Base-by-base conservation (phyloP, 2,797 vertebrate species). In the Cryptoprocta ferox region DNA sequence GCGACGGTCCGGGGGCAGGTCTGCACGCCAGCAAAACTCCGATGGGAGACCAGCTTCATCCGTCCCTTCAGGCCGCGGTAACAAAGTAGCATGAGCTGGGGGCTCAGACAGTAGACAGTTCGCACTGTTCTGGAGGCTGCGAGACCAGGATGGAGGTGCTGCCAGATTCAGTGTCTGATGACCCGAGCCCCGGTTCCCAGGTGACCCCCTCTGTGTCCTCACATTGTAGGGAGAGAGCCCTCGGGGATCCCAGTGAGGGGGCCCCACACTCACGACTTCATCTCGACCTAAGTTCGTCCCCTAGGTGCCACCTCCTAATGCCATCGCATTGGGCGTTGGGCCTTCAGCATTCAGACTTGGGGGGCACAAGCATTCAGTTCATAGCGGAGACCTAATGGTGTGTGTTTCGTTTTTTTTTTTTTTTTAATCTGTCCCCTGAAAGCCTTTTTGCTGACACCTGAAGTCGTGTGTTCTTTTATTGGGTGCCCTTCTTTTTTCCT, bases 141-240 rank as follows among this genome's bases (percentile, higher is more conserved):
- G 35, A 16, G 45, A 24, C 82, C 9, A 10, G 3, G 82, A 1
- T 42, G 13, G 0, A 12, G 24, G 75, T 1, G 42, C 53, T 10
- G 8, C 42, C 16, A 5, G 19, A 1, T 13, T 32, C 61, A 1
- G 18, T 26, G 39, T 53, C 56, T 9, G 1, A 0, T 1, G 35
- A 6, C 35, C 73, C 4, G n/a, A 61, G 24, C 8, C 39, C 53
- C 37, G 50, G 24, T 14, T 50, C 5, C 11, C 21, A 12, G 26
- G 21, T 0, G 18, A n/a, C 24, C 15, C 0, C 12, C 91, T 28
- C 42, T 10, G 16, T 1, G 18, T 45, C 56, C 66, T 50, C 76
- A 2, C 2, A 0, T 3, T 15, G 28, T 1, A 37, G 56, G 56
- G 56, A 39, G 45, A 28, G 68, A 53, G 30, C 66, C 2, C 56